phyloP scores from a whole-genome alignment of 2,888 invertebrate species.

The Sabellastarte sp. region DNA sequence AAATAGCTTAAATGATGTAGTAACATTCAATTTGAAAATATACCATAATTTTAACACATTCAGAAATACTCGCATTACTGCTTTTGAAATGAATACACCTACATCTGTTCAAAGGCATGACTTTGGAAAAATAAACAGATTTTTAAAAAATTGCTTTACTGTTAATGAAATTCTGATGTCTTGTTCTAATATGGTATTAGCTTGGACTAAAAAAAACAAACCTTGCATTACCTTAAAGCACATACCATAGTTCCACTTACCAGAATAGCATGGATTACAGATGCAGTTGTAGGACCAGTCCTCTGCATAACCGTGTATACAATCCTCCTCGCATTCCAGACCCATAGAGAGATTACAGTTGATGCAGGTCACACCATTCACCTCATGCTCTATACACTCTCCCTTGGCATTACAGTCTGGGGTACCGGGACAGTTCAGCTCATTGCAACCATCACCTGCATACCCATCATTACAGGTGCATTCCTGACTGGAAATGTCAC shows the following conservation, averaged over 20 bases:
- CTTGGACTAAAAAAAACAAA: too few relatives aligned
- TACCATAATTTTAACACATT: too few relatives aligned
- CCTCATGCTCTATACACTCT: not conserved
- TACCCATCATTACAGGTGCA: conserved; percentile 39
- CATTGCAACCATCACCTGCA: conserved; percentile 36
- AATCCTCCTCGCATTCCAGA: conserved; percentile 32
- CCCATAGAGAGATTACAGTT: conserved; percentile 35
- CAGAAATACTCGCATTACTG: too few relatives aligned
- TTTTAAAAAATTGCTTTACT: too few relatives aligned
- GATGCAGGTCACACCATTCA: conserved; percentile 15
- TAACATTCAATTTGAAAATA: too few relatives aligned
- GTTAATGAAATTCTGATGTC: too few relatives aligned
- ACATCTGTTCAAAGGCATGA: too few relatives aligned
- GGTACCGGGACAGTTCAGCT: conserved; percentile 36
- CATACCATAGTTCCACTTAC: conserved; percentile 8
- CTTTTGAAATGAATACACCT: too few relatives aligned
- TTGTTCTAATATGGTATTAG: too few relatives aligned
- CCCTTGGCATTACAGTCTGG: conserved; percentile 44
- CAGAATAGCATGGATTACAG: conserved; percentile 39
- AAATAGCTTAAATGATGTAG: too few relatives aligned
- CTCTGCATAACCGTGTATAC: conserved; percentile 38
- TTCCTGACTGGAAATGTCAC: conserved; percentile 32
- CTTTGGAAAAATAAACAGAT: too few relatives aligned
- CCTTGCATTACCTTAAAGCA: too few relatives aligned
- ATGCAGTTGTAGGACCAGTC: conserved; percentile 27